Base-by-base conservation (phyloP, 2,888 invertebrate genomes). In the Diarsia mendica region DNA sequence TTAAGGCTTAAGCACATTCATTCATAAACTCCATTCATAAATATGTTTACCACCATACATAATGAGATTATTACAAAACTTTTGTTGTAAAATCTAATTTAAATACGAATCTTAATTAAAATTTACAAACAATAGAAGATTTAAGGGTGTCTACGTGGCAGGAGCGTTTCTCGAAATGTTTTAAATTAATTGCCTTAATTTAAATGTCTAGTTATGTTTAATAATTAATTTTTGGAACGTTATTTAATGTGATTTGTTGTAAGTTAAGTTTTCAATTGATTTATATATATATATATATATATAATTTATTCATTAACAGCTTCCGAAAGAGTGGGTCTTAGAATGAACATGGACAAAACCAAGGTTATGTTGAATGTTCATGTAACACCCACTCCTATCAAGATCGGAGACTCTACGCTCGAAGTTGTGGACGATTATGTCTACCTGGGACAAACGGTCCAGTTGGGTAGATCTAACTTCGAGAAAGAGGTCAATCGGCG, bases 121-220 rank as follows among this genome's bases (percentile, higher is more conserved):
- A 72, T 84, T 68, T 80, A 80, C 82, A 84, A 80, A 68, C 80
- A 82, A 82, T 65, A 84, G 75, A 79, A 69, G 28, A 67, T 83
- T 83, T 72, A 66, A n/a, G 61, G 18, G 61, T 55, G 53, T 67
- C 67, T 64, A 44, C 55, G 65, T 20, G 49, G 33, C 51, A 33
- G 39, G 64, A 83, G 23, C 28, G 53, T 68, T 82, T 78, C 63
- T 58, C 33, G 18, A 39, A 82, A 70, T 71, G 64, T 65, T 80
- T 67, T 39, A 65, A 78, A 83, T 79, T 63, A 81, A 81, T 81
- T 70, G 65, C 44, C 60, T 61, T 74, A 58, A 69, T 83, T 79
- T 69, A 53, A 72, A 65, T 65, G 39, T 68, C 44, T 81, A 23
- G 63, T 82, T 53, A 15, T 20, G 48, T 75, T 82, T 65, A 39